Base-by-base conservation (phyloP, 1,140 invertebrate genomes). In the Papilio helenus region DNA sequence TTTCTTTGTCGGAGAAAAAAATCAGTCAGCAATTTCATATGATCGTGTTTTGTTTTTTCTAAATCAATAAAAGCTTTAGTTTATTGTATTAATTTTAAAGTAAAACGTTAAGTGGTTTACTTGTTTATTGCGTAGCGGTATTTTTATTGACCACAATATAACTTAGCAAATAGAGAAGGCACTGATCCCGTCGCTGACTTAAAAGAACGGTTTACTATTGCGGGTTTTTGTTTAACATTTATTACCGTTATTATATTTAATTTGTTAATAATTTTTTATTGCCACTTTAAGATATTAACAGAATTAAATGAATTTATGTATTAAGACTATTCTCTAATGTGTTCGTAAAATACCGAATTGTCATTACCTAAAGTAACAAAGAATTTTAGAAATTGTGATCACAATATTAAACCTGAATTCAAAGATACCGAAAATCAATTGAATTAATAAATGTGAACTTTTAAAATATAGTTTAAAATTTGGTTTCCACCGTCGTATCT, bases 81-180 rank as follows among this genome's bases (percentile, higher is more conserved):
- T 65, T 29, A 65, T 65, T 65, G 26, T 26, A 12, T 68, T 68
- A 29, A 29, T 29, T 68, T 68, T 29, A 14, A 29, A 29, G 61
- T 16, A 29, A 68, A 68, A 29, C 61, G 23, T 34, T 68, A 16
- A 76, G 23, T n/a, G 26, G 26, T 76, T 76, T 55, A 76, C 51
- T n/a, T 26, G 26, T 76, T 76, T 55, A 76, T 76, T 46, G 26
- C 46, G 73, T 76, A 76, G 73, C 73, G 73, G 73, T 76, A 76
- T 18, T 58, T 76, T 76, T 76, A 76, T 76, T 51, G 49, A 68
- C 61, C 61, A 29, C 73, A 76, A 29, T 29, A 74, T 51, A 51
- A 29, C 73, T 55, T 10, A 49, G 73, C 73, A 55, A 76, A 49
- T 76, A 46, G 46, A 76, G 23, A 76, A 76, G 73, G 51, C 23